A percentile compares a stretch with the other conserved stretches of the same genome.
phyloP scores from a whole-genome alignment of 1,140 invertebrate genomes.

The Palaemon carinicauda region DNA sequence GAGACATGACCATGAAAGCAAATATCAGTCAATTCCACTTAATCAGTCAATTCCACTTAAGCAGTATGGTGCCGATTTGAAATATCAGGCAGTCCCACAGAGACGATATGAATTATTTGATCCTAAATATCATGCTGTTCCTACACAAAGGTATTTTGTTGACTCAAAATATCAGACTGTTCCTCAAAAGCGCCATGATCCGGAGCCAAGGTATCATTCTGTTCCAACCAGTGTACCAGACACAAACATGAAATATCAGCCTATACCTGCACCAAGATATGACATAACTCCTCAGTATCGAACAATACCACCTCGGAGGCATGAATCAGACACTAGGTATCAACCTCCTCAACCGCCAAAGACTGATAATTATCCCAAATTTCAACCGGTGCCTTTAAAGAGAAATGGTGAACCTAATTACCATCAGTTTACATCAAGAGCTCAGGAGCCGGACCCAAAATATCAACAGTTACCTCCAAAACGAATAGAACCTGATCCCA shows the following conservation, averaged over 20 bases:
- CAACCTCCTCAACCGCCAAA: not conserved
- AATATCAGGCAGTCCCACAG: slow-evolving; percentile 36
- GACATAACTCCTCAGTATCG: slow-evolving; percentile 34
- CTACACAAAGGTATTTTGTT: not conserved
- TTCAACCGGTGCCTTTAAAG: not conserved
- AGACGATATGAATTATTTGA: not conserved
- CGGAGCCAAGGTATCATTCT: not conserved
- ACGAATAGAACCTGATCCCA: slow-evolving; percentile 31
- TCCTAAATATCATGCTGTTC: not conserved
- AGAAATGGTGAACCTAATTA: slow-evolving; percentile 5
- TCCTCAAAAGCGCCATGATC: not conserved
- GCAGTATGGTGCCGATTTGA: slow-evolving; percentile 17
- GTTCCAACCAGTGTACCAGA: not conserved
- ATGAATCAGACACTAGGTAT: slow-evolving; percentile 24
- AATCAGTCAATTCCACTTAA: slow-evolving; percentile 28
- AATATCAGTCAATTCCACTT: slow-evolving; percentile 25
- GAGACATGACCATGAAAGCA: slow-evolving; percentile 20
- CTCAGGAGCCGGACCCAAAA: slow-evolving; percentile 20
- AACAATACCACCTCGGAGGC: slow-evolving; percentile 33
- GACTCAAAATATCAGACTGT: not conserved
- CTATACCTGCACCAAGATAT: not conserved
- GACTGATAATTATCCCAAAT: not conserved
- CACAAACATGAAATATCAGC: not conserved
- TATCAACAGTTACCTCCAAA: slow-evolving; percentile 18
- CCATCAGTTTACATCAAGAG: slow-evolving; percentile 11